These are phyloP conservation scores for Napeogenes sylphis DNA, from an alignment of 2,888 invertebrate species.

Conservation along the genomic window DNA sequence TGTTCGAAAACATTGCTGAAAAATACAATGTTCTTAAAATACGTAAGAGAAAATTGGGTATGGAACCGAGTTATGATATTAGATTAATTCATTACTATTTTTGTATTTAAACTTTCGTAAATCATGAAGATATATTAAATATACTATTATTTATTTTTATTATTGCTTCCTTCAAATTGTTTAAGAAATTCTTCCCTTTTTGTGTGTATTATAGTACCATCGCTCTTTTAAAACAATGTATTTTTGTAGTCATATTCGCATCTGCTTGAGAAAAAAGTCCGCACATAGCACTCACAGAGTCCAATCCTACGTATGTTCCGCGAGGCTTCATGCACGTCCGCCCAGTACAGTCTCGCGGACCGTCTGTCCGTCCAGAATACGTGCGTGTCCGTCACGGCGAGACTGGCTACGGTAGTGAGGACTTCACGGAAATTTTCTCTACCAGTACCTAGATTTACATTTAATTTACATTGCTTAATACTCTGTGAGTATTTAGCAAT, in stretches of 20 bases:
- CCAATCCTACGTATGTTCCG: conserved; percentile 42
- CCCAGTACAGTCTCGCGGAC: conserved; percentile 78
- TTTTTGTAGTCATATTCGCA: no score
- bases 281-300: conserved; percentile 12
- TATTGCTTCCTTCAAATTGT: no score
- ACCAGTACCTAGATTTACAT: conserved; percentile 72
- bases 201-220: no score
- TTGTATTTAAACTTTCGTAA: no score
- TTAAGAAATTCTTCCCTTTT: no score
- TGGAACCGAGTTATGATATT: no score
- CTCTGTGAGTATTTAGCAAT: conserved; percentile 1
- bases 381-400: conserved; percentile 80
- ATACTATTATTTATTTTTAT: no score
- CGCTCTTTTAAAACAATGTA: neutral
- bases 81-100: no score
- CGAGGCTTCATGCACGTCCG: conserved; percentile 49
- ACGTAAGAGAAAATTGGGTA: no score
- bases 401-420: conserved; percentile 70
- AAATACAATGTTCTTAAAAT: conserved; percentile 29
- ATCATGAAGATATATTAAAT: no score
- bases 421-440: conserved; percentile 64
- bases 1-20: conserved; percentile 72
- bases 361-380: conserved; percentile 83
- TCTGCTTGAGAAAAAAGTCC: no score
- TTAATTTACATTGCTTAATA: no score